These are phyloP conservation scores for Agriopis marginaria DNA, from an alignment of 2,888 invertebrate species.

Conservation along the genomic window DNA sequence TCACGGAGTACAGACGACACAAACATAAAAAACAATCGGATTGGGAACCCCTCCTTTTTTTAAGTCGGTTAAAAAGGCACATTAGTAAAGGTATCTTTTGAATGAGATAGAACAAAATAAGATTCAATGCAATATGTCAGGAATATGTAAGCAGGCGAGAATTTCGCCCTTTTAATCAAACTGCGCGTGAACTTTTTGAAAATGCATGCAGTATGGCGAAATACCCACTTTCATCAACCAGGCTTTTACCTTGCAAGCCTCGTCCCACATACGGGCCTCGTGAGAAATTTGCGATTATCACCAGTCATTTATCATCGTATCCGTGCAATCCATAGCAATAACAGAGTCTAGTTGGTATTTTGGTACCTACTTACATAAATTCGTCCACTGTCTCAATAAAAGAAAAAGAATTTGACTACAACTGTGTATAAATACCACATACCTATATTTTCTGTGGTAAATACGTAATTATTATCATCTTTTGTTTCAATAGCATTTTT, in stretches of 20 bases:
- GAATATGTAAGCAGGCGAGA: not conserved
- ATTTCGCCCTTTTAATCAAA: not conserved
- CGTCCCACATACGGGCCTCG: conserved; percentile 58
- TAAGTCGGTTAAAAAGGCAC: too few species aligned
- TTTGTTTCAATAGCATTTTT: not conserved
- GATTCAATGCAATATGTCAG: not conserved
- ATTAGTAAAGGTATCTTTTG: not conserved
- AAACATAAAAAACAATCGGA: too few species aligned
- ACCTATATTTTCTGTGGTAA: too few species aligned
- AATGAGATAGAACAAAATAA: not conserved
- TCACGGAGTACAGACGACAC: too few species aligned
- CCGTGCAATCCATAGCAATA: conserved; percentile 6
- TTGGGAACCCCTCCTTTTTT: too few species aligned
- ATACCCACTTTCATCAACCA: conserved; percentile 47
- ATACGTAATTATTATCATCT: not conserved
- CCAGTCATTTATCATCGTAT: conserved; percentile 23
- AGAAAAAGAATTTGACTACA: too few species aligned
- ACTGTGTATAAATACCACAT: too few species aligned
- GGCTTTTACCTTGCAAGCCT: conserved; percentile 62
- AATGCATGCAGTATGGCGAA: not conserved
- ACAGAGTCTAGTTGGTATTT: not conserved
- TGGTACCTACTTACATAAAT: too few species aligned
- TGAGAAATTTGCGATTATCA: conserved; percentile 39
- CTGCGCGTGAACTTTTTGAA: conserved; percentile 13
- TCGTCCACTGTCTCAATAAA: too few species aligned